These are phyloP conservation scores for Coregonus ussuriensis DNA, from an alignment of 2,797 vertebrate species.

Conservation along the genomic window DNA sequence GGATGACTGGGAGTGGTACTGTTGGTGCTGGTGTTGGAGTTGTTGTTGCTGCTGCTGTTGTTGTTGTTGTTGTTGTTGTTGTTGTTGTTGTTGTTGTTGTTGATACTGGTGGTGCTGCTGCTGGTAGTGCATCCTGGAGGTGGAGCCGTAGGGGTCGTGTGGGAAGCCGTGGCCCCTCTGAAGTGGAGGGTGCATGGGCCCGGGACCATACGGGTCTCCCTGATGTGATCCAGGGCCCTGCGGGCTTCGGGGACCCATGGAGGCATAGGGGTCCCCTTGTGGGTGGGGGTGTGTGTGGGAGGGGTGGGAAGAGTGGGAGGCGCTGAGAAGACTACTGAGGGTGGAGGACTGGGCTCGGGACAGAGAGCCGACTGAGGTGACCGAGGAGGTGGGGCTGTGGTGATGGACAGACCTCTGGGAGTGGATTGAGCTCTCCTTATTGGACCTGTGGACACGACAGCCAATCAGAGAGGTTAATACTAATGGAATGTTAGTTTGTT, in stretches of 20 bases:
- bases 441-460: constrained; percentile 78
- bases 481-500: background rate
- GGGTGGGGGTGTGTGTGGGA: constrained; percentile 53
- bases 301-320: constrained; percentile 68
- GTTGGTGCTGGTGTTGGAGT: constrained; percentile 71
- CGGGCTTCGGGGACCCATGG: constrained; percentile 68
- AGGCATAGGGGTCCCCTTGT: constrained; percentile 78
- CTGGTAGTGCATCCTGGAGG: constrained; percentile 71
- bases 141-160: constrained; percentile 76
- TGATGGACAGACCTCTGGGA: constrained; percentile 86
- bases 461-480: background rate
- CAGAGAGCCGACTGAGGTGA: constrained; percentile 90
- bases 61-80: constrained; percentile 61
- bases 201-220: constrained; percentile 76
- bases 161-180: constrained; percentile 68
- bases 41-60: constrained; percentile 59
- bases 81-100: constrained; percentile 60
- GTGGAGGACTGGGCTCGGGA: constrained; percentile 89
- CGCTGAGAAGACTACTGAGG: constrained; percentile 81
- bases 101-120: constrained; percentile 47
- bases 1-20: constrained; percentile 65
- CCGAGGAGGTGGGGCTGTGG: constrained; percentile 94
- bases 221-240: constrained; percentile 67
- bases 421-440: constrained; percentile 82
- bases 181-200: constrained; percentile 56